Evolutionary conservation across 1,140 invertebrate genomes (phyloP).

Genomic region (Eueides isabella): DNA sequence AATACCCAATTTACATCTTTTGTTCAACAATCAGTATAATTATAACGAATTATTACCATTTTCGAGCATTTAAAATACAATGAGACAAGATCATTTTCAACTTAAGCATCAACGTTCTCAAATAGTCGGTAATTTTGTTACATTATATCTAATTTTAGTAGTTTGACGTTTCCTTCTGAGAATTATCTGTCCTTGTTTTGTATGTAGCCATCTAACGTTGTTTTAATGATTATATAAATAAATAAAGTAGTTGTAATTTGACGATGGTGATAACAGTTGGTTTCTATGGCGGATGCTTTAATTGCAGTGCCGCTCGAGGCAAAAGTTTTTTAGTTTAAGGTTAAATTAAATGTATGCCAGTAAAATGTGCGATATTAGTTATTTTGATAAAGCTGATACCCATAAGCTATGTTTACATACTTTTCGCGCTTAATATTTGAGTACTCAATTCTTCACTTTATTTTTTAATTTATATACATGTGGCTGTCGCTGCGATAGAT

Average conservation of each 20-base stretch:
- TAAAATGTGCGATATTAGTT: neutral
- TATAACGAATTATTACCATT: conserved; percentile 5
- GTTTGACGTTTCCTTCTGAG: neutral
- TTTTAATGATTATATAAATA: neutral
- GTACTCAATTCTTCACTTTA: too few relatives aligned
- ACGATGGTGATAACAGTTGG: neutral
- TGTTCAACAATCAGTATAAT: neutral
- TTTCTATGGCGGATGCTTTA: neutral
- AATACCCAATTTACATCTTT: neutral
- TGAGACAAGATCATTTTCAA: neutral
- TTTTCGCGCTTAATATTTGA: too few relatives aligned
- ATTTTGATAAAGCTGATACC: too few relatives aligned
- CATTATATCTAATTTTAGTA: neutral
- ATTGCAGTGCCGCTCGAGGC: neutral
- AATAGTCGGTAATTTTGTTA: conserved; percentile 2
- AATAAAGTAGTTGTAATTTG: neutral
- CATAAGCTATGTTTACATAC: too few relatives aligned
- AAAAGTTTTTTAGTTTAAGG: conserved; percentile 4
- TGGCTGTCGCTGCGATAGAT: too few relatives aligned
- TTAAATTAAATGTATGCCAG: conserved; percentile 4
- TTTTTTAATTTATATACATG: too few relatives aligned
- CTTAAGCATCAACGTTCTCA: neutral
- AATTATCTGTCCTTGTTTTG: conserved; percentile 1
- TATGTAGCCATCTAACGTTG: neutral
- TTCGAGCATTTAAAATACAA: neutral